Evolutionary conservation across 2,888 invertebrate species (phyloP), one percentile per base, ranked within the genome.

Genomic region (Tineola bisselliella): DNA sequence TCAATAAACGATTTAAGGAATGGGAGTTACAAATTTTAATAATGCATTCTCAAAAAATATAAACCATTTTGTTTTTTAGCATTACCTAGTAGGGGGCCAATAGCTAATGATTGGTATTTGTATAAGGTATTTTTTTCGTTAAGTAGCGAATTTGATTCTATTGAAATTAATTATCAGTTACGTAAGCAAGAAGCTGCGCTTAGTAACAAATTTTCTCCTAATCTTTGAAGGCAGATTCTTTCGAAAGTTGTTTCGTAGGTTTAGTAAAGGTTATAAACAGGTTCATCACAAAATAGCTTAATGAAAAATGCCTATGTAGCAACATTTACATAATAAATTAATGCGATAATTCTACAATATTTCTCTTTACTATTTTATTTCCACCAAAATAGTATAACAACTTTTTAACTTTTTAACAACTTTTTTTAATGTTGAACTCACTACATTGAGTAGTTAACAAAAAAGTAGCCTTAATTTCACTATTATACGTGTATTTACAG

Each of bases 191-290:
- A 48, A 48, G 48, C 48, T 15, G n/a, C 38, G 6, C 48, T 17
- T 25, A 52, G 52, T 52, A 54, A 54, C 54, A 54, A 2, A 58
- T 58, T 58, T 58, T 58, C 58, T 33, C 58, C 33, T 33, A 58
- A 33, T 58, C 31, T n/a, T 33, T 58, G 13, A 33, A 33, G 58
- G 31, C 33, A 33, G 15, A 30, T 25, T 25, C 15, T 56, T 58
- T 58, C 31, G 58, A 58, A 58, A 58, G 58, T 58, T 58, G 58
- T 58, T 58, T 33, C 33, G 58, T 54, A 25, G 54, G 19, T 54
- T 25, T 48, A 17, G 3, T 17, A 54, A 54, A 54, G 54, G 54
- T 48, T 15, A 15, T 17, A 13, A 48, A 48, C 48, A 48, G 48
- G 48, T 48, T 15, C 48, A 48, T 48, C 48, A n/a, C 48, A 48